Base-by-base conservation (phyloP, 2,888 invertebrate species). In the Ophion costatus region DNA sequence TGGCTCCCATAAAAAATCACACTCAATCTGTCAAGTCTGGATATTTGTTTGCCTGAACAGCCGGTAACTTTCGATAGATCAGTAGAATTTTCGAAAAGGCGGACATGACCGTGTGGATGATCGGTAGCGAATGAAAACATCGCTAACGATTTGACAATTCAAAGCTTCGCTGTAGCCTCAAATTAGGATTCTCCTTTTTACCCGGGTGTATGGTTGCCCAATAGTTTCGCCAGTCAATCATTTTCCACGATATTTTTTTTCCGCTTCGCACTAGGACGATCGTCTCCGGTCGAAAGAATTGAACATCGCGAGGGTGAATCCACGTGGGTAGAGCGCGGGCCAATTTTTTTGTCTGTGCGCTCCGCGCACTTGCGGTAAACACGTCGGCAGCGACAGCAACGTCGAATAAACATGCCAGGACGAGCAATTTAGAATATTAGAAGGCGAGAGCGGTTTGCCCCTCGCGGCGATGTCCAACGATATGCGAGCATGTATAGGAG, bases 331-430 rank as follows among this genome's bases (percentile, higher is more conserved):
- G 56, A 57, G 67, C 38, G 11, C n/a, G 61, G 63, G 74, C 63
- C 42, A 71, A n/a, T 71, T 71, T 70, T 70, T 45, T 38, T 22
- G 17, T 33, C 14, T 5, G 59, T n/a, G 45, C 51, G 71, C 56
- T 61, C 57, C 45, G 63, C 57, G 81, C 64, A 61, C 45, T 67
- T 63, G 84, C 57, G 81, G 83, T 82, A 57, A 22, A 75, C 74
- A 82, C 86, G 87, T 88, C 90, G 89, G 90, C 91, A 92, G 92
- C 93, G 92, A 92, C 89, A 90, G 89, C 90, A 89, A 90, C 90
- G 92, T 92, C 93, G 92, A 91, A 93, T 93, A 93, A 93, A 93
- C 91, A 93, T 93, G 93, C 92, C 93, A 93, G 88, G 86, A 88
- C 86, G 90, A 89, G 92, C 92, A 91, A 92, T 93, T 93, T 90